These are phyloP conservation scores for Neodon shergylaensis DNA, from an alignment of 2,113 vertebrate genomes.

Conservation along the genomic window DNA sequence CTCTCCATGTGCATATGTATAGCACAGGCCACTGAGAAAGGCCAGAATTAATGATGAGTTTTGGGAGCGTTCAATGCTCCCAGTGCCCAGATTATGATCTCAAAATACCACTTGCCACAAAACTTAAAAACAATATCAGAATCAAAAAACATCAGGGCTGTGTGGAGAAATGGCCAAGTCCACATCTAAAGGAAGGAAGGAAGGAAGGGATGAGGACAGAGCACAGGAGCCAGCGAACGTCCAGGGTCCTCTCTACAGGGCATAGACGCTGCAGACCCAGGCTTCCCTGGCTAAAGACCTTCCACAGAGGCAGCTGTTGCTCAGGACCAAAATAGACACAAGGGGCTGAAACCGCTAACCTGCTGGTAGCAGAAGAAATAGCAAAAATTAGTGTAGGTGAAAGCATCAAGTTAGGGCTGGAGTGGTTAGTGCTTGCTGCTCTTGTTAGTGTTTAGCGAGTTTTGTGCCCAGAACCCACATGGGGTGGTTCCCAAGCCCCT, in stretches of 20 bases:
- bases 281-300: background rate
- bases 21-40: background rate
- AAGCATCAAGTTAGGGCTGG: background rate
- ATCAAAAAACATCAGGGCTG: background rate
- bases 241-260: accelerated
- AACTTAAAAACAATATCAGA: background rate
- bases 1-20: background rate
- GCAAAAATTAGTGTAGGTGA: background rate
- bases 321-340: background rate
- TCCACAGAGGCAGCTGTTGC: background rate
- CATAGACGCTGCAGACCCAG: background rate
- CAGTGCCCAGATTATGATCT: background rate
- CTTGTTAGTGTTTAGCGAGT: background rate
- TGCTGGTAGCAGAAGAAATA: background rate
- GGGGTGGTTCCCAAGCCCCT: background rate
- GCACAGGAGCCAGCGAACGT: background rate
- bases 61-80: background rate
- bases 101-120: background rate
- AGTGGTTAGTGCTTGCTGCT: background rate
- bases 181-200: background rate
- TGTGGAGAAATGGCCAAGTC: background rate
- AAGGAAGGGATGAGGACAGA: background rate
- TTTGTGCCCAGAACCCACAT: background rate
- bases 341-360: background rate
- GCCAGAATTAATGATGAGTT: background rate